phyloP scores from a whole-genome alignment of 2,113 vertebrate species.

The Upupa epops region DNA sequence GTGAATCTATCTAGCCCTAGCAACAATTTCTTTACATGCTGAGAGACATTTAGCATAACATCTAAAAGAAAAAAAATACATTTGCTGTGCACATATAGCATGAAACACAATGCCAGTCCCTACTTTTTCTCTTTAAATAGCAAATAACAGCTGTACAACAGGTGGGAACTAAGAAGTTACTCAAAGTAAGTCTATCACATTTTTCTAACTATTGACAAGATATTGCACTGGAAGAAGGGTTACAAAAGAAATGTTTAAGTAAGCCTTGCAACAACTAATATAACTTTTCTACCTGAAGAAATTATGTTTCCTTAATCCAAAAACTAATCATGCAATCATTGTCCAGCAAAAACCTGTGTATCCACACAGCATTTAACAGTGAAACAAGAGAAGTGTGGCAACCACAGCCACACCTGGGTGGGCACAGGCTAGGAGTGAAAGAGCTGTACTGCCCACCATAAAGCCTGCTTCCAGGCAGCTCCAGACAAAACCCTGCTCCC shows the following conservation, averaged over 20 bases:
- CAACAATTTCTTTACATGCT: neutral
- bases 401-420: neutral
- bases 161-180: neutral
- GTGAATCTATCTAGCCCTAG: no score
- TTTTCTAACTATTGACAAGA: neutral
- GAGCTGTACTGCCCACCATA: neutral
- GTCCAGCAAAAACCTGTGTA: neutral
- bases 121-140: neutral
- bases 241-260: neutral
- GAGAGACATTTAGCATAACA: neutral
- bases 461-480: neutral
- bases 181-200: neutral
- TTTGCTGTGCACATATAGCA: neutral
- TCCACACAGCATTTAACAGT: neutral
- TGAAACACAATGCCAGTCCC: neutral
- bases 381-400: neutral
- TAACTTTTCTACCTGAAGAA: neutral
- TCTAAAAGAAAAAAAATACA: neutral
- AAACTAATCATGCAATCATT: accelerated
- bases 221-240: neutral
- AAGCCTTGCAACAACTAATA: neutral
- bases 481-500: neutral
- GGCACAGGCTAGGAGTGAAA: neutral
- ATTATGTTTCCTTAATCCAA: neutral
- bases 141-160: constrained; percentile 14